Evolutionary conservation across 1,140 invertebrate species (phyloP).

Genomic region (Leptinotarsa defecta): DNA sequence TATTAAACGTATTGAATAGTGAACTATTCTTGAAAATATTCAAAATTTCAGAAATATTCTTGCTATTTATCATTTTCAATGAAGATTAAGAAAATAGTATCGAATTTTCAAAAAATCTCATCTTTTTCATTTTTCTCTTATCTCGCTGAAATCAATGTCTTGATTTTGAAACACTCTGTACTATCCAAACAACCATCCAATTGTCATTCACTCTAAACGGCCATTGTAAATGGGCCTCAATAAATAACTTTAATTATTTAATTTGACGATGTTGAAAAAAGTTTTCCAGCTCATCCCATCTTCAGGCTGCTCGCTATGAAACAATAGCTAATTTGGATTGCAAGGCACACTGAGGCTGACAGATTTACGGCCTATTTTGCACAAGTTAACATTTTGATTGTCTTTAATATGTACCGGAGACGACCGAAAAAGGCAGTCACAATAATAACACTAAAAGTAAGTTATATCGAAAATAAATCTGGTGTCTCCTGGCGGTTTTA

Average conservation of each 20-base stretch:
- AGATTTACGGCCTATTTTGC: conserved; percentile 47
- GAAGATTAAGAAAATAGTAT: too few relatives aligned
- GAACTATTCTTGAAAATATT: too few relatives aligned
- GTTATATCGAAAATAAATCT: conserved; percentile 23
- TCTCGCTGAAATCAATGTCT: too few relatives aligned
- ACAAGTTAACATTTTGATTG: conserved; percentile 50
- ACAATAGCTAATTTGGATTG: conserved; percentile 48
- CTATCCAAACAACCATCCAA: too few relatives aligned
- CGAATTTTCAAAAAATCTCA: too few relatives aligned
- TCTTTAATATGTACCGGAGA: conserved; percentile 34
- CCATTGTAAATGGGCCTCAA: conserved; percentile 13
- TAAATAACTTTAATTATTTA: conserved; percentile 31
- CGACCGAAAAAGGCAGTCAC: conserved; percentile 23
- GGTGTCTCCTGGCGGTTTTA: background rate
- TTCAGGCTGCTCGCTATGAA: conserved; percentile 39
- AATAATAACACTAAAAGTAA: conserved; percentile 28
- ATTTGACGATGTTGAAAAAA: conserved; percentile 31
- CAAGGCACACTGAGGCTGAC: conserved; percentile 33
- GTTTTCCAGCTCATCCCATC: conserved; percentile 25
- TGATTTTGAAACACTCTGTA: too few relatives aligned
- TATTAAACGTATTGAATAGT: too few relatives aligned
- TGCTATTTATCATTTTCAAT: too few relatives aligned
- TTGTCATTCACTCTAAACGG: background rate
- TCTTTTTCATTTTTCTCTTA: too few relatives aligned
- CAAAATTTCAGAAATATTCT: too few relatives aligned